Conservation (phyloP, 2,113 vertebrate species). For the Vireo altiloquus region DNA sequence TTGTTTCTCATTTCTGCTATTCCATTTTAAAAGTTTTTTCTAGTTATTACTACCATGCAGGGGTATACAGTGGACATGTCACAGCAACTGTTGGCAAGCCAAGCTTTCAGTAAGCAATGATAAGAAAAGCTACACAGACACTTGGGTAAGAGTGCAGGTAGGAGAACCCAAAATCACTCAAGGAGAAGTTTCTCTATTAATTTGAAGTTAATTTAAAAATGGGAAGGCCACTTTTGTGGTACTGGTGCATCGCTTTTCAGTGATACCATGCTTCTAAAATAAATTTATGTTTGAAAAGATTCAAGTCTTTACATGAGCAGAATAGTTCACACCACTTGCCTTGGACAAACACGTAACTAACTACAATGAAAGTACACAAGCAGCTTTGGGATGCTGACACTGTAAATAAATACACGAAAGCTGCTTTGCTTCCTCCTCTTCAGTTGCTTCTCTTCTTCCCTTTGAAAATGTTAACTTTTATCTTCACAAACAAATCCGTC, state of each 20-base stretch:
- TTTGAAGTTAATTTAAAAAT: neutral
- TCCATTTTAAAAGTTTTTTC: neutral
- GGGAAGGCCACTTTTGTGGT: neutral
- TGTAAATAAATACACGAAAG: neutral
- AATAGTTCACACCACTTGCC: neutral
- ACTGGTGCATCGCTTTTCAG: neutral
- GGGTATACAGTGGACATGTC: neutral
- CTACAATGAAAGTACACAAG: neutral
- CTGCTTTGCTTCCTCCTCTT: neutral
- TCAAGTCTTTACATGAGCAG: neutral
- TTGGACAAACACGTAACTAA: neutral
- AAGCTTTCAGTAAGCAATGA: neutral
- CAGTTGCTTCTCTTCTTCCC: neutral
- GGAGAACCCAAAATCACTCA: neutral
- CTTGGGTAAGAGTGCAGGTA: neutral
- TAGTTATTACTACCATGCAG: neutral
- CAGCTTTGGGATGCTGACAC: neutral
- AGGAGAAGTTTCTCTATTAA: neutral
- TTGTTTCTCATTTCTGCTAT: neutral
- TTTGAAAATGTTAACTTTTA: neutral
- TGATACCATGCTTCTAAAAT: neutral
- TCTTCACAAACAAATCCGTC: neutral
- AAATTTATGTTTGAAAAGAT: neutral
- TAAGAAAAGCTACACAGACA: neutral
- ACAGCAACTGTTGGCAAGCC: neutral